phyloP scores from a whole-genome alignment of 2,888 invertebrate species.

The Ectobius pallidus region DNA sequence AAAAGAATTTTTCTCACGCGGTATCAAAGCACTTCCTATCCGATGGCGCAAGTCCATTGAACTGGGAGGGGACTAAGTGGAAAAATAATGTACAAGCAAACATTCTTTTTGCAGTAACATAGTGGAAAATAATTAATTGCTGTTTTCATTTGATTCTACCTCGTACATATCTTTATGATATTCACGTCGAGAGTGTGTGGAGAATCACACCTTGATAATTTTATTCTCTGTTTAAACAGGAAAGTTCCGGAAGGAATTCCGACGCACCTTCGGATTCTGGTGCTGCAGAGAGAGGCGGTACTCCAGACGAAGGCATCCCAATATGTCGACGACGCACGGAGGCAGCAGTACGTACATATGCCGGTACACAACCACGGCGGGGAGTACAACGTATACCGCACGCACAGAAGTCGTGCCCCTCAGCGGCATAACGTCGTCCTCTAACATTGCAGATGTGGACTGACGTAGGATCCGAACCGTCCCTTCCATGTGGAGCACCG shows the following conservation, averaged over 20 bases:
- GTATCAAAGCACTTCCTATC: too few species aligned
- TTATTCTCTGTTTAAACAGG: too few species aligned
- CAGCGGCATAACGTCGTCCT: slow-evolving; percentile 15
- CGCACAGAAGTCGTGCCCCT: slow-evolving; percentile 34
- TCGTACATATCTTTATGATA: too few species aligned
- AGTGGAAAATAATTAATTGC: too few species aligned
- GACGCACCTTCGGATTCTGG: slow-evolving; percentile 52
- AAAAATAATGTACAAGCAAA: too few species aligned
- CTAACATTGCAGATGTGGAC: slow-evolving; percentile 11
- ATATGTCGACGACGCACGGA: background rate
- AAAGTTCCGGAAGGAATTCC: slow-evolving; percentile 58
- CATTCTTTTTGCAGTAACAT: too few species aligned
- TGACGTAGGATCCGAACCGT: background rate
- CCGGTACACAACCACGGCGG: slow-evolving; percentile 36
- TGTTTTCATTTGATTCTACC: too few species aligned
- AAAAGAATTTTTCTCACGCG: too few species aligned
- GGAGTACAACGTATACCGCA: slow-evolving; percentile 28
- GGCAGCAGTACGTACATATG: slow-evolving; percentile 35
- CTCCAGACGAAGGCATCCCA: slow-evolving; percentile 9
- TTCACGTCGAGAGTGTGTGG: too few species aligned
- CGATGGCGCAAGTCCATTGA: too few species aligned
- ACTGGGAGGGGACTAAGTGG: too few species aligned
- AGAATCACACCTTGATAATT: too few species aligned
- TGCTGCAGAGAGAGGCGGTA: slow-evolving; percentile 42
- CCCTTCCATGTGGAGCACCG: background rate